Base-by-base conservation (phyloP, 1,140 invertebrate species). In the Pararge aegeria region DNA sequence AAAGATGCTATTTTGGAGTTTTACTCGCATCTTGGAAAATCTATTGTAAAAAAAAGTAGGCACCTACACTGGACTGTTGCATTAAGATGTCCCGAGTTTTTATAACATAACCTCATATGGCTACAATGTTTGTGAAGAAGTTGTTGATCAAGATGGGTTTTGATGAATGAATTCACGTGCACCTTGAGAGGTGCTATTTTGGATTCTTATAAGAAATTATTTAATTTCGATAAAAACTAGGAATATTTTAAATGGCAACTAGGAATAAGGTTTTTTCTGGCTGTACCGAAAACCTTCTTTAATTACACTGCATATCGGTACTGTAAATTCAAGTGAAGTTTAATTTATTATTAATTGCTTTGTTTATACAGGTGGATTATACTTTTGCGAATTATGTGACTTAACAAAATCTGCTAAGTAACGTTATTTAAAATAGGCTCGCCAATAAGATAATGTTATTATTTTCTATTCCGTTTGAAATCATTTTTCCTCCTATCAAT, bases 21-120 rank as follows among this genome's bases (percentile, higher is more conserved):
- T 40, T 51, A 55, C 52, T 29, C 52, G 40, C 27, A 50, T 34
- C 66, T 65, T 50, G 61, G 66, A 66, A 80, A 68, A 61, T 49
- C 67, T 72, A 80, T 78, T 78, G 70, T 73, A 75, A 83, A 74
- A 76, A 79, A 68, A 49, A 53, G n/a, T n/a, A n/a, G n/a, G n/a
- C n/a, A n/a, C n/a, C n/a, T 56, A 19, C 9, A 49, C 55, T 51
- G 54, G 34, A 55, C 12, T 15, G 16, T 40, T 20, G 37, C 24
- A 34, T 50, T 37, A 21, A 19, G 10, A 50, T 55, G 46, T 58
- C 37, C 12, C 24, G 1, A 34, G 13, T 24, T 37, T 34, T 53
- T 46, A 18, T 29, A 1, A 20, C 2, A 21, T 21, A 15, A 1
- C 18, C 12, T 46, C 18, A 21, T 46, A 46, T 20, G 44, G 38